These are phyloP conservation scores for Tapera naevia DNA, from an alignment of 2,797 vertebrate species.

Conservation along the genomic window DNA sequence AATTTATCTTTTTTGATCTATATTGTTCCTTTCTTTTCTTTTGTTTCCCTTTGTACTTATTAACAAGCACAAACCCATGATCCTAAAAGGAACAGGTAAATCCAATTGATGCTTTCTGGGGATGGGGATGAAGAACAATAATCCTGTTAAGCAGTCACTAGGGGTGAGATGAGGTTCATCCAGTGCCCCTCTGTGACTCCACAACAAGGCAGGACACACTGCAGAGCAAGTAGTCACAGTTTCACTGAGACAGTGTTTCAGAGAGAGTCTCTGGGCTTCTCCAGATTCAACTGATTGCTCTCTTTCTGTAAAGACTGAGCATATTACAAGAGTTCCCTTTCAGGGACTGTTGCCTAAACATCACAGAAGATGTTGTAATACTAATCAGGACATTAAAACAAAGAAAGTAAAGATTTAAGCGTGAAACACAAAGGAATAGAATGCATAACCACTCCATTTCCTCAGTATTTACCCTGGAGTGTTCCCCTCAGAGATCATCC, in stretches of 20 bases:
- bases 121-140: background rate
- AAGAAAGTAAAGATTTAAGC: background rate
- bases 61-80: background rate
- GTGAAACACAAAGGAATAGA: slow-evolving; percentile 3
- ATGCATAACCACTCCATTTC: background rate
- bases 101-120: background rate
- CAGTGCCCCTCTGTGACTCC: background rate
- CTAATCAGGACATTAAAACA: background rate
- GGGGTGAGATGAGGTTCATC: background rate
- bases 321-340: background rate
- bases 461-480: slow-evolving; percentile 39
- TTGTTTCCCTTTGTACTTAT: background rate
- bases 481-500: slow-evolving; percentile 23
- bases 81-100: background rate
- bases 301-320: background rate
- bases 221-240: background rate
- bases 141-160: background rate
- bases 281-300: background rate
- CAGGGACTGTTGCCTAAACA: background rate
- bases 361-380: background rate
- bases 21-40: background rate
- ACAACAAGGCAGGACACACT: background rate
- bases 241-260: background rate
- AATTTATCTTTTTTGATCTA: background rate
- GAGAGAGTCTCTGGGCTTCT: background rate